Conservation (phyloP, 2,888 invertebrate species). For the Panopea generosa region DNA sequence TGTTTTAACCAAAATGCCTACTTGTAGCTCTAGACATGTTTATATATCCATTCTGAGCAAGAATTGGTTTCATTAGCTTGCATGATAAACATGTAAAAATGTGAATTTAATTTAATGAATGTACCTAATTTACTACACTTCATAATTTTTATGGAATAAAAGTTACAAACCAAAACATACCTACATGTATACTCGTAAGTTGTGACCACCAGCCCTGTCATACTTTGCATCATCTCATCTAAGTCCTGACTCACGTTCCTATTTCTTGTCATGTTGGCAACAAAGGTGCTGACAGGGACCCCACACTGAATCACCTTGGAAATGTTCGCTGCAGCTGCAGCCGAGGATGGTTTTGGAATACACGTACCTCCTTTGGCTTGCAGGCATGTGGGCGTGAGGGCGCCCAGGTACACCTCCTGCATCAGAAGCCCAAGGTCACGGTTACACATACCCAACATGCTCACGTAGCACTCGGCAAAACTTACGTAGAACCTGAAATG, state of each 20-base stretch:
- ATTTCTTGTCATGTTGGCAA: background rate
- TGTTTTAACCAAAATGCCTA: no score
- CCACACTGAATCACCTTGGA: conserved; percentile 15
- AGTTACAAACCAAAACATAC: conserved; percentile 4
- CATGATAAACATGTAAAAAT: no score
- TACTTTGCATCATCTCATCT: conserved; percentile 14
- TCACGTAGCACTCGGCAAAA: conserved; percentile 21
- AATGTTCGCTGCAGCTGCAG: background rate
- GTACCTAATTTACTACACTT: no score
- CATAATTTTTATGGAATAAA: no score
- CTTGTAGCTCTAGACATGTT: no score
- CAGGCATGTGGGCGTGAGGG: conserved; percentile 11
- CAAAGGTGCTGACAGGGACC: conserved; percentile 1
- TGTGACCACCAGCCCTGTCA: conserved; percentile 16
- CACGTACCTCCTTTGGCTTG: background rate
- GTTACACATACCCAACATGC: conserved; percentile 19
- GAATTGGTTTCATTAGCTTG: no score
- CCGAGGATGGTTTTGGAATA: background rate
- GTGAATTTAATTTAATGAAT: no score
- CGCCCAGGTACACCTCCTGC: conserved; percentile 18
- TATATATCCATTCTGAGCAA: no score
- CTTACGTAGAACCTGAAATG: conserved; percentile 18
- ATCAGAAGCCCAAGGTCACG: conserved; percentile 17
- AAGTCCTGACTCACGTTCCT: background rate
- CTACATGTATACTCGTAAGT: conserved; percentile 24